phyloP scores from a whole-genome alignment of 2,113 vertebrate species.

The Sinocyclocheilus maitianheensis region DNA sequence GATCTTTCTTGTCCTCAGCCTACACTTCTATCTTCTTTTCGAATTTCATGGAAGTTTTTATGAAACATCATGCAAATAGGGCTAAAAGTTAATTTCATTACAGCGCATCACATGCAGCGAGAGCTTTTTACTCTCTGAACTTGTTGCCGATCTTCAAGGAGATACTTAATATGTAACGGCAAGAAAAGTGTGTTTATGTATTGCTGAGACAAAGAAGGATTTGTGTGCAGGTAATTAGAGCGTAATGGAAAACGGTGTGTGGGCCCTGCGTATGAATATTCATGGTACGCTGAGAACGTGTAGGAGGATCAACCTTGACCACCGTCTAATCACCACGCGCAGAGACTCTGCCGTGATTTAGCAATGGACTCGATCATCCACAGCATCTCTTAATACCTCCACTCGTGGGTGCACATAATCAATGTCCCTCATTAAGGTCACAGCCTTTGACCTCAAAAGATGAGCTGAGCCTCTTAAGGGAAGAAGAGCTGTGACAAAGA shows the following conservation, averaged over 20 bases:
- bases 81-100: slow-evolving; percentile 32
- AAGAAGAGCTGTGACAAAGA: slow-evolving; percentile 1
- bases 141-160: slow-evolving; percentile 59
- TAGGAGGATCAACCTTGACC: slow-evolving; percentile 75
- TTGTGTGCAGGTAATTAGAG: slow-evolving; percentile 67
- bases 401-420: slow-evolving; percentile 74
- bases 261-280: slow-evolving; percentile 77
- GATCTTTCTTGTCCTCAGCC: not conserved
- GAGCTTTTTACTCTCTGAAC: slow-evolving; percentile 29
- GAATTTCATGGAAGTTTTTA: not conserved
- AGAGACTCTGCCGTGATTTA: slow-evolving; percentile 67
- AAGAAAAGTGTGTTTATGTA: slow-evolving; percentile 24
- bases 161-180: slow-evolving; percentile 48
- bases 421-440: slow-evolving; percentile 73
- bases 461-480: slow-evolving; percentile 56
- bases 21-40: not conserved
- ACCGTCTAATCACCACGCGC: slow-evolving; percentile 68
- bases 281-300: slow-evolving; percentile 71
- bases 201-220: slow-evolving; percentile 22
- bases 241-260: slow-evolving; percentile 59
- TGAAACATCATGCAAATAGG: not conserved
- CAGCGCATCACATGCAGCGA: not conserved
- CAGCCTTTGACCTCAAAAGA: slow-evolving; percentile 70
- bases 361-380: slow-evolving; percentile 65
- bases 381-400: slow-evolving; percentile 67